phyloP scores from a whole-genome alignment of 2,888 invertebrate species.

The Noctua comes region DNA sequence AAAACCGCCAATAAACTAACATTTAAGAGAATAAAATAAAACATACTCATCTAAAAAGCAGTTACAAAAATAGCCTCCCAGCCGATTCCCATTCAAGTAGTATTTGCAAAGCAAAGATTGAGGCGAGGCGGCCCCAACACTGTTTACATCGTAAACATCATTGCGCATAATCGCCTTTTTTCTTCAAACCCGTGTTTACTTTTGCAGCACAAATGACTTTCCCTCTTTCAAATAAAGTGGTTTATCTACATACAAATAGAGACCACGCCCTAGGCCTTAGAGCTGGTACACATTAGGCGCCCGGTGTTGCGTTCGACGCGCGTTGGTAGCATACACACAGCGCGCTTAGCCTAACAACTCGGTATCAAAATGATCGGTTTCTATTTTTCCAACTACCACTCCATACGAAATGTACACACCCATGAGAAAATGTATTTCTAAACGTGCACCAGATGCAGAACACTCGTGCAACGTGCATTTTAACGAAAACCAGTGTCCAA shows the following conservation, averaged over 20 bases:
- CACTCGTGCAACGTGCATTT: neutral
- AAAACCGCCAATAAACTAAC: slow-evolving; percentile 19
- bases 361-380: neutral
- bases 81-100: slow-evolving; percentile 58
- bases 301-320: neutral
- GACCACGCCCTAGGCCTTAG: slow-evolving; percentile 44
- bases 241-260: slow-evolving; percentile 60
- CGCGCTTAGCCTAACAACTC: neutral
- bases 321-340: neutral
- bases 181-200: slow-evolving; percentile 74
- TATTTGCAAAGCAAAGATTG: slow-evolving; percentile 82
- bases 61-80: slow-evolving; percentile 47
- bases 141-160: slow-evolving; percentile 83
- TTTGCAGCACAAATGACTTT: slow-evolving; percentile 72
- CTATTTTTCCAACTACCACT: neutral
- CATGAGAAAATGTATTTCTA: neutral
- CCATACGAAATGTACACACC: neutral
- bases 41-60: slow-evolving; percentile 36
- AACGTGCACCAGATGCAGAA: too few species aligned
- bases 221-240: slow-evolving; percentile 68
- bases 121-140: slow-evolving; percentile 69
- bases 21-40: slow-evolving; percentile 37
- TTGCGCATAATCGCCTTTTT: slow-evolving; percentile 84
- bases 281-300: slow-evolving; percentile 11
- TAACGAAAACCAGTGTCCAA: neutral